Conservation (phyloP, 2,888 invertebrate species). For the Prosapia bicincta region DNA sequence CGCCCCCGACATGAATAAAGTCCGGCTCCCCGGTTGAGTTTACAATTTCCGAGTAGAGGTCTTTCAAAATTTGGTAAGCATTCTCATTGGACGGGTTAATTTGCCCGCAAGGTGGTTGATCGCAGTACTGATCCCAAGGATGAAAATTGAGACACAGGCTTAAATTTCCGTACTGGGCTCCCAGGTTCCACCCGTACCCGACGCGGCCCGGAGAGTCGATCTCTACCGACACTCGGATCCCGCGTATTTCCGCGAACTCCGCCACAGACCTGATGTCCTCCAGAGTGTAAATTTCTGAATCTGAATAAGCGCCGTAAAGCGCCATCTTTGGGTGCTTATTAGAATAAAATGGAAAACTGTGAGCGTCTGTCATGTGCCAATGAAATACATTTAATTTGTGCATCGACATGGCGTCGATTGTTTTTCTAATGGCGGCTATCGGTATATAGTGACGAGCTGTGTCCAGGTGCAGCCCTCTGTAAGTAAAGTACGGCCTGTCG, state of each 20-base stretch:
- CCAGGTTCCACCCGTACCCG: conserved; percentile 78
- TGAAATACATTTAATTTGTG: conserved; percentile 90
- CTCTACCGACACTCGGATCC: conserved; percentile 82
- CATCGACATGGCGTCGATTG: conserved; percentile 80
- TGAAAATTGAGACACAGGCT: conserved; percentile 61
- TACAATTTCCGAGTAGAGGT: conserved; percentile 65
- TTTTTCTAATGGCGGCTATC: conserved; percentile 60
- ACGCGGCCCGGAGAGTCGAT: conserved; percentile 85
- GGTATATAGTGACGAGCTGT: conserved; percentile 84
- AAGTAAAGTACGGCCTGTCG: conserved; percentile 76
- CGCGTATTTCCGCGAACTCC: conserved; percentile 71
- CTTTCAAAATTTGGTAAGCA: conserved; percentile 61
- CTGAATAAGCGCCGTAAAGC: conserved; percentile 70
- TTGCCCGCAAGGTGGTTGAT: conserved; percentile 82
- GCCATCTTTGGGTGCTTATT: conserved; percentile 16
- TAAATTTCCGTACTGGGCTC: conserved; percentile 56
- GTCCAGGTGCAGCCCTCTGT: conserved; percentile 84
- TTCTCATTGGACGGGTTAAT: conserved; percentile 72
- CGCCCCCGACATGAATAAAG: conserved; percentile 76
- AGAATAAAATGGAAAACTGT: conserved; percentile 85
- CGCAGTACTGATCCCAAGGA: conserved; percentile 68
- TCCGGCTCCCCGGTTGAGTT: conserved; percentile 57
- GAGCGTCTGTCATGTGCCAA: conserved; percentile 88
- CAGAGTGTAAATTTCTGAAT: conserved; percentile 62
- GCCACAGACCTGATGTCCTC: conserved; percentile 62